phyloP scores from a whole-genome alignment of 2,888 invertebrate species.

The Tetragonula carbonaria region DNA sequence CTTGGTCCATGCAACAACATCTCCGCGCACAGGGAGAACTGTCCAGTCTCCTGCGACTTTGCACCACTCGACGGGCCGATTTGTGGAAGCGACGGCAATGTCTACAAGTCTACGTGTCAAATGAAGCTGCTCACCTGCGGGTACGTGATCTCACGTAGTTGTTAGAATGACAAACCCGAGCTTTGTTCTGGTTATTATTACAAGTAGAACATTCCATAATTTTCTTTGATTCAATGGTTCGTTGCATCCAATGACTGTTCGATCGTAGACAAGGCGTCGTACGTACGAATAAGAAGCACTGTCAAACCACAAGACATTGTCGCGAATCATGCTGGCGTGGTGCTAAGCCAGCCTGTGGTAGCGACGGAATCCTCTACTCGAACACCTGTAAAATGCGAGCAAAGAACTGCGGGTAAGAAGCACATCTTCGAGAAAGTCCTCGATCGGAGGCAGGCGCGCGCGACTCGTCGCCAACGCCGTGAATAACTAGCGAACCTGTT shows the following conservation, averaged over 20 bases:
- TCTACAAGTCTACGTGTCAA: slow-evolving; percentile 96
- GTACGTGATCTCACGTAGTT: slow-evolving; percentile 83
- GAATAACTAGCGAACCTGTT: neutral
- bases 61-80: slow-evolving; percentile 95
- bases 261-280: slow-evolving; percentile 89
- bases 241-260: no score
- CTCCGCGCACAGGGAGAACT: slow-evolving; percentile 94
- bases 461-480: neutral
- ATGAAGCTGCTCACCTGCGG: slow-evolving; percentile 96
- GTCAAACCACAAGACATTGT: slow-evolving; percentile 95
- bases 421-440: slow-evolving; percentile 15
- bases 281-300: slow-evolving; percentile 94
- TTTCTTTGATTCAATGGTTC: neutral
- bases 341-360: slow-evolving; percentile 94
- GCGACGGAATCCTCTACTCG: slow-evolving; percentile 94
- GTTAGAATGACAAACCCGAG: neutral
- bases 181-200: neutral
- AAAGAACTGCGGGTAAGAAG: slow-evolving; percentile 93
- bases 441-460: neutral
- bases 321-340: slow-evolving; percentile 96
- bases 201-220: neutral
- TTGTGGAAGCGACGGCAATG: slow-evolving; percentile 96
- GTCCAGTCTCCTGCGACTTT: slow-evolving; percentile 94
- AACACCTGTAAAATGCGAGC: slow-evolving; percentile 96
- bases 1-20: slow-evolving; percentile 88